A percentile compares a stretch with the other conserved stretches of the same genome.
phyloP scores from a whole-genome alignment of 2,113 vertebrate species.

The Oryzias curvinotus region DNA sequence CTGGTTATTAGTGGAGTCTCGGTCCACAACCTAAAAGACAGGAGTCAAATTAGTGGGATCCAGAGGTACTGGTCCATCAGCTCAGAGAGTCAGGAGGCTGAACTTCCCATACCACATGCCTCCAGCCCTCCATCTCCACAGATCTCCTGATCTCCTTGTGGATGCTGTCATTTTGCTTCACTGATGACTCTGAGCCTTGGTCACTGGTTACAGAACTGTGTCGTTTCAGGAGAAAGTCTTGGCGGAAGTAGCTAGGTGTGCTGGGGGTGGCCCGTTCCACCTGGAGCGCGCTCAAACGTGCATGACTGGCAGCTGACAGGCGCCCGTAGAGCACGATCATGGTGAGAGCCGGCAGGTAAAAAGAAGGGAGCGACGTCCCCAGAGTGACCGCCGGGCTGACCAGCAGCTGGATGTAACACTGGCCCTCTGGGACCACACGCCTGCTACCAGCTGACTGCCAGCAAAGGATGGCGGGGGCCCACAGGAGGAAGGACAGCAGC shows the following conservation, averaged over 20 bases:
- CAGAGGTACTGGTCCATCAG: too few relatives aligned
- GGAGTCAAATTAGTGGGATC: too few relatives aligned
- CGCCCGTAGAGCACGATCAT: slow-evolving; percentile 90
- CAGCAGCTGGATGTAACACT: slow-evolving; percentile 90
- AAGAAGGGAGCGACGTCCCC: slow-evolving; percentile 86
- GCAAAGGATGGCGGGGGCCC: slow-evolving; percentile 91
- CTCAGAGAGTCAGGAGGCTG: background rate
- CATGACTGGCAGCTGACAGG: slow-evolving; percentile 86
- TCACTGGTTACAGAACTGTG: slow-evolving; percentile 19
- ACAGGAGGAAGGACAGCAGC: slow-evolving; percentile 89
- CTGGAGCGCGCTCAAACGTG: slow-evolving; percentile 75
- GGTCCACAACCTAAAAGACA: background rate
- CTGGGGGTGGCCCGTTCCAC: slow-evolving; percentile 1
- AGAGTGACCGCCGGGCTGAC: slow-evolving; percentile 88
- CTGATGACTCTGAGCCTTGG: slow-evolving; percentile 6
- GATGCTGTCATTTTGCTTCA: slow-evolving; percentile 28
- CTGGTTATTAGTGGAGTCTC: slow-evolving; percentile 53
- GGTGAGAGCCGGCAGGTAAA: slow-evolving; percentile 89
- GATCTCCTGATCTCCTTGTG: slow-evolving; percentile 65
- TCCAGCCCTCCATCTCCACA: background rate
- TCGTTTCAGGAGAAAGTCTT: slow-evolving; percentile 18
- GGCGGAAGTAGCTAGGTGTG: slow-evolving; percentile 16
- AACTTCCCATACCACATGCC: background rate
- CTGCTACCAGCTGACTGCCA: slow-evolving; percentile 86
- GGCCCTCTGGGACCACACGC: slow-evolving; percentile 77